A percentile compares a stretch with the other conserved stretches of the same genome.
Conservation (phyloP, 2,113 vertebrate species). For the Pagrus major region DNA sequence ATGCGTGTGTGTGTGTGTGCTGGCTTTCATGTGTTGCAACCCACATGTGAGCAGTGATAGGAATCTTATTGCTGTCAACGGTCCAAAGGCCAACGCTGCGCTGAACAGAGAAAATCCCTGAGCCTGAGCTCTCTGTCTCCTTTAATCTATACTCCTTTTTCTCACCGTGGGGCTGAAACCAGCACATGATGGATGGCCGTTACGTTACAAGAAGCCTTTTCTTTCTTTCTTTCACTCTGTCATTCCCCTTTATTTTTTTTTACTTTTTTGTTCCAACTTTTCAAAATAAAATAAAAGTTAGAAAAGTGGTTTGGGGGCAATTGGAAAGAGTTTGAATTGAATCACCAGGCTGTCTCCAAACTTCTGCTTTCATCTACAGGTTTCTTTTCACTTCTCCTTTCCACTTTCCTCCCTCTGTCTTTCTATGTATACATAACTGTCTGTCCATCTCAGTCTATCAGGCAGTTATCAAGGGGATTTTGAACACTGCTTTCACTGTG, state of each 20-base stretch:
- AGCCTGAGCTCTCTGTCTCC: conserved; percentile 44
- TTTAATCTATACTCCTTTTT: conserved; percentile 61
- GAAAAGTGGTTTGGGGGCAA: conserved; percentile 21
- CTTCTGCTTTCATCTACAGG: conserved; percentile 33
- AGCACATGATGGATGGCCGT: conserved; percentile 63
- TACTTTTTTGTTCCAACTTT: conserved; percentile 35
- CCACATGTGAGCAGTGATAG: conserved; percentile 66
- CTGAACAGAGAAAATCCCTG: conserved; percentile 52
- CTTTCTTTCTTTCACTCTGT: conserved; percentile 33
- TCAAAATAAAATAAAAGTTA: conserved; percentile 34
- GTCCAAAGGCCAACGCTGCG: conserved; percentile 54
- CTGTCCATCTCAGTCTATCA: conserved; percentile 48
- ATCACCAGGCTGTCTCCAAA: conserved; percentile 31
- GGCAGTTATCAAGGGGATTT: conserved; percentile 59
- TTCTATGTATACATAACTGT: conserved; percentile 47
- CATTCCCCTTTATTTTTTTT: conserved; percentile 26
- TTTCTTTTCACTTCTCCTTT: conserved; percentile 46
- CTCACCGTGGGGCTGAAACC: conserved; percentile 50
- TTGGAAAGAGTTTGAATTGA: conserved; percentile 41
- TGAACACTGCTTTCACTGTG: conserved; percentile 50
- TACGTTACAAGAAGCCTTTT: conserved; percentile 44
- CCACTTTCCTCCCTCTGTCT: conserved; percentile 44
- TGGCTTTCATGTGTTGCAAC: conserved; percentile 34
- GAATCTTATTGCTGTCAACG: conserved; percentile 71
- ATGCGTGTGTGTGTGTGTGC: conserved; percentile 9